Evolutionary conservation across 2,113 vertebrate species (phyloP).

Genomic region (Mystacornis crossleyi): DNA sequence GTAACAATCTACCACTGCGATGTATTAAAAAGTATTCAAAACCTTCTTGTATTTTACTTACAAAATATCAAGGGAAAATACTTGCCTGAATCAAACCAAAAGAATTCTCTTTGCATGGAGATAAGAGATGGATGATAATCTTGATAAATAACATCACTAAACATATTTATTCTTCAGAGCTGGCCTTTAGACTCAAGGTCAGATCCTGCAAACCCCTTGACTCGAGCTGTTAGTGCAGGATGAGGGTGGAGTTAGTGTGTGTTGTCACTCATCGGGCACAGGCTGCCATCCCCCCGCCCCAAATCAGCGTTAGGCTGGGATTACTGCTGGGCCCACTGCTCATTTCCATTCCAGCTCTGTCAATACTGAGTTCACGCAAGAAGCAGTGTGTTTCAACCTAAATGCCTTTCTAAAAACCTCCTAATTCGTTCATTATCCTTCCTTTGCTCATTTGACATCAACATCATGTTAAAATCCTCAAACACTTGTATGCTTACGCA

Average conservation of each 20-base stretch:
- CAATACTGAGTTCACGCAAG: neutral
- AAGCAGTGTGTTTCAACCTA: neutral
- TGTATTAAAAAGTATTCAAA: neutral
- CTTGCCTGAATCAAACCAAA: neutral
- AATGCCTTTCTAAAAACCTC: neutral
- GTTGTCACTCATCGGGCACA: neutral
- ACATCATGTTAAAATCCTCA: neutral
- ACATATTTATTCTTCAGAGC: neutral
- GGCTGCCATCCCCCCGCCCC: neutral
- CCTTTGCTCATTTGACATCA: neutral
- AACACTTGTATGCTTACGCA: neutral
- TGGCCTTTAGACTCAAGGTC: neutral
- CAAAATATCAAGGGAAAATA: neutral
- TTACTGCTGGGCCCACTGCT: neutral
- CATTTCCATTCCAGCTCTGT: neutral
- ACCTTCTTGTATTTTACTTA: neutral
- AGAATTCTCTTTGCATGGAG: neutral
- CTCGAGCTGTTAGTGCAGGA: neutral
- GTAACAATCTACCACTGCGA: neutral
- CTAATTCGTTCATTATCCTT: neutral
- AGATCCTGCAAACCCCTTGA: neutral
- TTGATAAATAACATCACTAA: neutral
- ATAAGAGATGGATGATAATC: fast-evolving
- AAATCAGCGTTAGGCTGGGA: fast-evolving
- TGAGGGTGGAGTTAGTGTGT: fast-evolving